phyloP scores from a whole-genome alignment of 2,888 invertebrate genomes.

The Latrodectus hesperus region DNA sequence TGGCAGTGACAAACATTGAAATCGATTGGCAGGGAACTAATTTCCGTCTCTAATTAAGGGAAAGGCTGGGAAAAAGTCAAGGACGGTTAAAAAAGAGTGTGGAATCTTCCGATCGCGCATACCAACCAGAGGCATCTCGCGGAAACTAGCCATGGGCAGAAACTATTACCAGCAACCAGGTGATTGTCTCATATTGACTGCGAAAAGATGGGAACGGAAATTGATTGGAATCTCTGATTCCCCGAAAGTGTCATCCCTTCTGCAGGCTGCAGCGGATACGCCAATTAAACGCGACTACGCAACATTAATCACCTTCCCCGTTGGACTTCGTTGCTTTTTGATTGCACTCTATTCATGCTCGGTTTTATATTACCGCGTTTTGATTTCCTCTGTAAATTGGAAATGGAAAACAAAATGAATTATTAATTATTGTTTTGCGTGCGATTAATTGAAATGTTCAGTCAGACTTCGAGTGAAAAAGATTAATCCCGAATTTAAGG shows the following conservation, averaged over 20 bases:
- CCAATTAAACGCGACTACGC: neutral
- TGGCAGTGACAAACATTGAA: neutral
- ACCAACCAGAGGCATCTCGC: slow-evolving; percentile 2
- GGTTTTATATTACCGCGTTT: neutral
- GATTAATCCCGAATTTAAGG: too few species aligned
- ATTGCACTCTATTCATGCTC: neutral
- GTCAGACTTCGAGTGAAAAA: too few species aligned
- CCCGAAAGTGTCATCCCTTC: neutral
- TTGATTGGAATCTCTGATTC: slow-evolving; percentile 1
- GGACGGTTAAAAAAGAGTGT: slow-evolving; percentile 11
- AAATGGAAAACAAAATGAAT: neutral
- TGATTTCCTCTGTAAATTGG: neutral
- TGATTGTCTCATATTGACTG: slow-evolving; percentile 8
- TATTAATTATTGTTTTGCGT: slow-evolving; percentile 1
- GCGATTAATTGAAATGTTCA: neutral
- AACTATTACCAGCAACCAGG: neutral
- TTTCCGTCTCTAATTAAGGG: neutral
- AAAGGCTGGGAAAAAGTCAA: slow-evolving; percentile 33
- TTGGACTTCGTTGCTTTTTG: neutral
- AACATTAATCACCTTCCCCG: neutral
- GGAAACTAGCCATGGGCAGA: neutral
- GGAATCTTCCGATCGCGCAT: slow-evolving; percentile 36
- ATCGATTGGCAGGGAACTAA: neutral
- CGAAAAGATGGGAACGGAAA: neutral
- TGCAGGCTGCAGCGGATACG: neutral